Conservation (phyloP, 1,140 invertebrate genomes). For the Venturia canescens region DNA sequence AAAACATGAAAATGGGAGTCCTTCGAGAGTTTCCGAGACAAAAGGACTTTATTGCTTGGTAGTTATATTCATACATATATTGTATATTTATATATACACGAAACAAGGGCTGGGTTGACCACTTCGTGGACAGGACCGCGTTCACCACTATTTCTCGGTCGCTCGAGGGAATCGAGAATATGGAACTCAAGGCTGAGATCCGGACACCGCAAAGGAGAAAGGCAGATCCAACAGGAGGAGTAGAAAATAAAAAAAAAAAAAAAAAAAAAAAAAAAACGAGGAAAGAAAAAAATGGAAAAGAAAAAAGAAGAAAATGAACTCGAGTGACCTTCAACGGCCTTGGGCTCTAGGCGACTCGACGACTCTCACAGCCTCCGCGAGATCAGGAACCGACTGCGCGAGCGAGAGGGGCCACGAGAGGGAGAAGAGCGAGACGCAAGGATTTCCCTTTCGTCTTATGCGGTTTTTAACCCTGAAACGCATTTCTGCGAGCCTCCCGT, state of each 20-base stretch:
- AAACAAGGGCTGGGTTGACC: constrained; percentile 34
- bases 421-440: constrained; percentile 41
- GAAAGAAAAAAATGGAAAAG: constrained; percentile 39
- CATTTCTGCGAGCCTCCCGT: not conserved
- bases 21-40: constrained; percentile 20
- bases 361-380: not conserved
- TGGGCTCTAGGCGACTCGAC: constrained; percentile 51
- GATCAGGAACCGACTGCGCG: constrained; percentile 13
- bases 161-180: constrained; percentile 28
- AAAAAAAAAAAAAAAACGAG: constrained; percentile 15
- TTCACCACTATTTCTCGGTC: constrained; percentile 33
- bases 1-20: not conserved
- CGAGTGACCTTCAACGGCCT: constrained; percentile 60
- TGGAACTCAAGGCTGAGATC: constrained; percentile 35
- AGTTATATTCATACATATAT: constrained; percentile 9
- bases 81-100: not conserved
- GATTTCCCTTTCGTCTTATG: constrained; percentile 58
- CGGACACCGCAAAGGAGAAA: constrained; percentile 28
- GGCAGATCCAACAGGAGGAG: constrained; percentile 30
- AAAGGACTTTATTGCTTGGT: constrained; percentile 37
- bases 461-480: constrained; percentile 43
- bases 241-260: constrained; percentile 15
- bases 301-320: constrained; percentile 42
- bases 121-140: constrained; percentile 29
- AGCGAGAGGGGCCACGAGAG: not conserved